Evolutionary conservation across 1,140 invertebrate genomes (phyloP), one percentile per base, ranked within the genome.

Genomic region (Drosophila littoralis): DNA sequence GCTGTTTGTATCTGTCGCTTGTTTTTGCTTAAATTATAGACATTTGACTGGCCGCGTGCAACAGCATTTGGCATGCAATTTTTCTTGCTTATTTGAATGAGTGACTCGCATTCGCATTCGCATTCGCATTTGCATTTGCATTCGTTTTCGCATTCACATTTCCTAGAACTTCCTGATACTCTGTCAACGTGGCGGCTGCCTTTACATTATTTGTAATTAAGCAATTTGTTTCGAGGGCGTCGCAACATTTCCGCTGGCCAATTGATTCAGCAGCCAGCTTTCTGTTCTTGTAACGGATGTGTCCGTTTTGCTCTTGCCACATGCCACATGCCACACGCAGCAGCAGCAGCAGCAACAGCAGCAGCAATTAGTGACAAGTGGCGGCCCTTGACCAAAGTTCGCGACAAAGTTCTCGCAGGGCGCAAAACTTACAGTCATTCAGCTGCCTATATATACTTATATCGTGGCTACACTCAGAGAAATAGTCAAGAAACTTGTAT

Each of bases 21-120:
- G 82, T 86, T 86, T 82, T 79, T 86, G 82, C 82, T 86, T 88
- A 86, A 86, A 86, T 86, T 86, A 86, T 86, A 86, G 83, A 86
- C 84, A 86, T 86, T 86, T 86, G 83, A 86, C 83, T 86, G 69
- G 75, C 79, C 75, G 22, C 22, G 63, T 48, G 45, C 75, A 65
- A 78, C 77, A 71, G 69, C 84, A 89, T 83, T 88, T 88, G 79
- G 79, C 83, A 89, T 83, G 83, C 83, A 83, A 88, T 88, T 88
- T 86, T 88, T 88, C 84, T 80, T 83, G 79, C 73, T 80, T 79
- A 89, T 88, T 88, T 89, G 83, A 81, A 86, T 86, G 83, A 78
- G 75, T 82, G 78, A 73, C 54, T 73, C 58, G 71, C 78, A 55
- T 66, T 63, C 52, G 57, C 46, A 74, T 55, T 60, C 17, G 40